Evolutionary conservation across 2,888 invertebrate genomes (phyloP), one percentile per base, ranked within the genome.

Genomic region (Cosmorhoe ocellata): DNA sequence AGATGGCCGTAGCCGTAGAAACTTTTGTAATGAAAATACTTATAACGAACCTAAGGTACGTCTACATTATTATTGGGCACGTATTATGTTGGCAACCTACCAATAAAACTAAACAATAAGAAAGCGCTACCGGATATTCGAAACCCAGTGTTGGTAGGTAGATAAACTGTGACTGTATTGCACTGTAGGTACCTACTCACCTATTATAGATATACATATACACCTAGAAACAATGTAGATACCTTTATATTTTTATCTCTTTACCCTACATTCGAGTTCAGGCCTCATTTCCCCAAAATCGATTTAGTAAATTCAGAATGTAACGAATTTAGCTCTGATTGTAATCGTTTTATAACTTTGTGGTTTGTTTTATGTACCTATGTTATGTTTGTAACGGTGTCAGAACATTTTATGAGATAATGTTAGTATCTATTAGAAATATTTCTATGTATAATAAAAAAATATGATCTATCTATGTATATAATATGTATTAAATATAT

Each of bases 61-160:
- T n/a, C n/a, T 37, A 44, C 10, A 34, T 34, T 28, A 42, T 32
- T 30, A 40, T 40, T 14, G 33, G 10, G 8, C 27, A 33, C 46
- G 18, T 38, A 42, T 41, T 32, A 33, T 30, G 12, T 30, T 37
- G 10, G 31, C 39, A 46, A 18, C 18, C 4, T 18, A 18, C 4
- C 18, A 4, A 18, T 18, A 3, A 46, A 30, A 22, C 40, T 22
- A 36, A 40, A 63, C 56, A 56, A 56, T 55, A 18, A 18, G 46
- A 55, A 50, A 58, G 31, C 39, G 32, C 45, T 38, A 45, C 50
- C 59, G 61, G 59, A 63, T 63, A 63, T 67, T 69, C 58, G 50
- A 33, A 40, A n/a, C 38, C 44, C 49, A 26, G n/a, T n/a, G n/a
- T 50, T 51, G 22, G 39, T 47, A 44, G 26, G 36, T 47, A 50